phyloP scores from a whole-genome alignment of 1,140 invertebrate species.

The Pogonognathellus flavescens region DNA sequence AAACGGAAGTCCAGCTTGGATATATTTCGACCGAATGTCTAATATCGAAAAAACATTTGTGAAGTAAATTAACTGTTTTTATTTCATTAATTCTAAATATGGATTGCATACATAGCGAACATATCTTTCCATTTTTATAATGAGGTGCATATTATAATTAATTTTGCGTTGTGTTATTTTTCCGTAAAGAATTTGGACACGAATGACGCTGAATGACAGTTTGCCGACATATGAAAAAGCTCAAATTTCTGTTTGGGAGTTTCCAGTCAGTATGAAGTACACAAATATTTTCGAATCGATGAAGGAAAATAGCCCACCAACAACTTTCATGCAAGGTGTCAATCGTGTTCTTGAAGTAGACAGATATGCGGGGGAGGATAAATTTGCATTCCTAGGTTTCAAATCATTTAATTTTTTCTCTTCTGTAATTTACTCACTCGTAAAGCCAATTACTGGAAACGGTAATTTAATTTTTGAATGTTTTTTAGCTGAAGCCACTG shows the following conservation, averaged over 20 bases:
- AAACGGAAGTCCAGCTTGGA: conserved; percentile 83
- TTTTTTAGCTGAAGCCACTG: conserved; percentile 85
- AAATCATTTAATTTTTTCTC: too few species aligned
- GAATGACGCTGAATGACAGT: conserved; percentile 95
- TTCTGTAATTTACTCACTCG: too few species aligned
- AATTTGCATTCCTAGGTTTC: conserved; percentile 40
- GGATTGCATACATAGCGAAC: too few species aligned
- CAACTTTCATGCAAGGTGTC: conserved; percentile 82
- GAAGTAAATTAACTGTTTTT: conserved; percentile 86
- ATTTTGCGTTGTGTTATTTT: too few species aligned
- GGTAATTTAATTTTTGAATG: too few species aligned
- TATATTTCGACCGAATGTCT: conserved; percentile 92
- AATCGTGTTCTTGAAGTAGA: conserved; percentile 79
- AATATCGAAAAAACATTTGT: conserved; percentile 95
- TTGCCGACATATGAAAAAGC: conserved; percentile 89
- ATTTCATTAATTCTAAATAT: too few species aligned
- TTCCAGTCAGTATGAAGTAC: conserved; percentile 92
- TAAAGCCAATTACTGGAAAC: too few species aligned
- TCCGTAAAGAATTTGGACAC: conserved; percentile 95
- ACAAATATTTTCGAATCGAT: conserved; percentile 99
- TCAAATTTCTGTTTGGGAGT: conserved; percentile 97
- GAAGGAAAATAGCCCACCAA: conserved; percentile 87
- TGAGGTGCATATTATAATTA: too few species aligned
- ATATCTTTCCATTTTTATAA: too few species aligned
- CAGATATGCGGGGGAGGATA: neutral